Evolutionary conservation across 2,113 vertebrate genomes (phyloP).

Genomic region (Columba livia): DNA sequence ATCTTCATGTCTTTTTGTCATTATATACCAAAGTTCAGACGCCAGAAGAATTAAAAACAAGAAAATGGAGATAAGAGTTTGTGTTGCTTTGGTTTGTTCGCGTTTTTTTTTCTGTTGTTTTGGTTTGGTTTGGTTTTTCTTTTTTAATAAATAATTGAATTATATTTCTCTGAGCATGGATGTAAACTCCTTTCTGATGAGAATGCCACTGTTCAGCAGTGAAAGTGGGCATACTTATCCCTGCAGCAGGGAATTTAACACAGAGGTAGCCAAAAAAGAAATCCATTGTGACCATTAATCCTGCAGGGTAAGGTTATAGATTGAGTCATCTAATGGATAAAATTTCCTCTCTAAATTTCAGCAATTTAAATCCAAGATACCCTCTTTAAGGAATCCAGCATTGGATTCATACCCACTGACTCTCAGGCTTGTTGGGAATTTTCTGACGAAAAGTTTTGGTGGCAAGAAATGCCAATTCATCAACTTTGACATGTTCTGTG

Average conservation of each 20-base stretch:
- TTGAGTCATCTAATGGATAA: conserved; percentile 10
- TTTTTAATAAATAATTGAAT: neutral
- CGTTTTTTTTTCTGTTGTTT: too few relatives aligned
- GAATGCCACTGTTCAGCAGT: neutral
- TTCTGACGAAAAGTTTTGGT: neutral
- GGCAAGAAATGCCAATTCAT: neutral
- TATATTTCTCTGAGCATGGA: neutral
- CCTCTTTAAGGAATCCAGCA: neutral
- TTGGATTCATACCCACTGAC: neutral
- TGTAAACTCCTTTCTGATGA: neutral
- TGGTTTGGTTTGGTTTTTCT: neutral
- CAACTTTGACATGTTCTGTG: neutral
- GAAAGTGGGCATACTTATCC: neutral
- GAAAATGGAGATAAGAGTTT: neutral
- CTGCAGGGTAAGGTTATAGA: neutral
- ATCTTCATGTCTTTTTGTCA: neutral
- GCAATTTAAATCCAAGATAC: neutral
- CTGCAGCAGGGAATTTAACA: neutral
- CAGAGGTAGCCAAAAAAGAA: neutral
- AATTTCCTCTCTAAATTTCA: neutral
- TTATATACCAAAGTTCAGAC: neutral
- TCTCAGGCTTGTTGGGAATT: neutral
- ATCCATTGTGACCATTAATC: conserved; percentile 23
- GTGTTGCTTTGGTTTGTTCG: neutral
- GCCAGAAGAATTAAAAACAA: neutral